These are phyloP conservation scores for Isotomurus palustris DNA, from an alignment of 2,888 invertebrate genomes.

Conservation along the genomic window DNA sequence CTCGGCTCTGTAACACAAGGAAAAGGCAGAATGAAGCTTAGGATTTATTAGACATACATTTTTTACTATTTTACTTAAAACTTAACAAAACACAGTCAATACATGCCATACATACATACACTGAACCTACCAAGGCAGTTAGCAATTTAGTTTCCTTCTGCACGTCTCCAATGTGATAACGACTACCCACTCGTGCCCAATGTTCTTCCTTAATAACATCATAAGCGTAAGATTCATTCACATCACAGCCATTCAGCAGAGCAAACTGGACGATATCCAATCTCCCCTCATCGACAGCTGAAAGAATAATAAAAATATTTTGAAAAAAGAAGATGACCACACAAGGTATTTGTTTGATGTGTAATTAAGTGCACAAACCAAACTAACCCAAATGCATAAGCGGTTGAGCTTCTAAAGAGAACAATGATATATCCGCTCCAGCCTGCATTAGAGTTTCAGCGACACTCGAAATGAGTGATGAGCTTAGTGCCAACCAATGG, in stretches of 20 bases:
- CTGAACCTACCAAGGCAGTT: neutral
- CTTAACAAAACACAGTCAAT: no score
- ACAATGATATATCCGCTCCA: neutral
- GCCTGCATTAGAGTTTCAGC: neutral
- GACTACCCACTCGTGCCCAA: neutral
- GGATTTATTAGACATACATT: no score
- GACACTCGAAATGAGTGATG: neutral
- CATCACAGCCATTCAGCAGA: neutral
- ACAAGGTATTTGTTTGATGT: no score
- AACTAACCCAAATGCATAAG: no score
- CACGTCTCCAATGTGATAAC: neutral
- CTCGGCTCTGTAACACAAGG: no score
- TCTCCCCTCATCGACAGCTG: slow-evolving; percentile 2
- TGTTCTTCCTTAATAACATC: neutral
- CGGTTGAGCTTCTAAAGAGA: no score
- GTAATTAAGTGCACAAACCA: no score
- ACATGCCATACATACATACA: no score
- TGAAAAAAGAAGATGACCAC: no score
- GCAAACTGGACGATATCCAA: neutral
- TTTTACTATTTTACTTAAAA: no score
- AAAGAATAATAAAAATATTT: neutral
- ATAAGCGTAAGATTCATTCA: neutral
- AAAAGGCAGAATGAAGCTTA: no score
- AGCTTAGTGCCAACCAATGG: neutral
- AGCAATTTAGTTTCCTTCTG: neutral